Evolutionary conservation across 2,888 invertebrate genomes (phyloP), one percentile per base, ranked within the genome.

Genomic region (Galeruca laticollis): DNA sequence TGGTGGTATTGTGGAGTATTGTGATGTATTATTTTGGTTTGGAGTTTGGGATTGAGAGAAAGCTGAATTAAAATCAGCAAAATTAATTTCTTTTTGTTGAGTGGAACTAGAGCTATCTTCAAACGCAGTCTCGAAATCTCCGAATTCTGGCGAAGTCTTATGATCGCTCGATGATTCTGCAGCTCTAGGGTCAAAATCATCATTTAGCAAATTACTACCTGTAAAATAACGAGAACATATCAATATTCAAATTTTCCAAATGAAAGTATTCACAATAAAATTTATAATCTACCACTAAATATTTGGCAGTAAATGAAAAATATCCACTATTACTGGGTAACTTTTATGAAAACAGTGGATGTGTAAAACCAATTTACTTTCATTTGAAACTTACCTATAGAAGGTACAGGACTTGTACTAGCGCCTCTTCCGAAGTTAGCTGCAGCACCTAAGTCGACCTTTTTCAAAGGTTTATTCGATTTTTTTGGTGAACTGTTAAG

Each of bases 31-130:
- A 18, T 65, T 54, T 47, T 63, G 65, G 31, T 11, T 52, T 11
- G 67, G 49, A 11, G 56, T 54, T 60, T 68, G 67, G 15, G 56
- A 51, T 62, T 68, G 66, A 43, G 81, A 82, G 85, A 94, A 95
- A 9, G 94, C 94, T 54, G 91, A 90, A 71, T 88, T 88, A 84
- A 95, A 95, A 86, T 95, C 95, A 0, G 94, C 95, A 85, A 95
- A 95, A 74, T 92, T 93, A 77, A 92, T 93, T 71, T 84, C 86
- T 56, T 75, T 76, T 68, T 73, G 69, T 33, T 35, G 66, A 31
- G 72, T 35, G 1, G 69, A 40, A 6, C 75, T 6, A 79, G 72
- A 70, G 10, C 84, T 76, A 63, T 82, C 80, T 13, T 86, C 88
- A 83, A 94, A 94, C 0, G 92, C 94, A 72, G 90, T 88, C 4